Evolutionary conservation across 2,888 invertebrate genomes (phyloP), one percentile per base, ranked within the genome.

Genomic region (Drosophila ezoana): DNA sequence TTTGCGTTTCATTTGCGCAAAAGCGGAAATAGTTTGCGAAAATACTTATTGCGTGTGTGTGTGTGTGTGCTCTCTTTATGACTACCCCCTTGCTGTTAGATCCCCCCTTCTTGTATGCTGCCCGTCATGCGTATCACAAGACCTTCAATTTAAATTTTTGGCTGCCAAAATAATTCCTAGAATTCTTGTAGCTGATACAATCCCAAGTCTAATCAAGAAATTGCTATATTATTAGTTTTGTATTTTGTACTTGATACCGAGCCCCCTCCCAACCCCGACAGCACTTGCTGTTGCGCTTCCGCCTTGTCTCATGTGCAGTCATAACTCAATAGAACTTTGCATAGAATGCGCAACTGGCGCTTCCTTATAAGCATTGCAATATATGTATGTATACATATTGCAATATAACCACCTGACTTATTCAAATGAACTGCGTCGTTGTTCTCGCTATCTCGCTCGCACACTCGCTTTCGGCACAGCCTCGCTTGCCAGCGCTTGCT

Each of bases 11-110:
- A 49, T 63, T 61, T 77, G 76, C 69, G 79, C 79, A 82, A 85
- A 86, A 73, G 87, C 83, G 83, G 88, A 87, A 87, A 83, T 83
- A 87, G 81, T 87, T 77, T 58, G 84, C 70, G 71, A 74, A 71
- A 60, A 57, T 49, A 60, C 59, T 53, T 62, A 54, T 58, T 54
- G n/a, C 40, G 20, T 38, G 33, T 49, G 41, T 32, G 35, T 43
- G 38, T 11, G 1, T 52, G 3, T 49, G 44, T 28, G 44, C 43
- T 53, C 60, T 67, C 51, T 35, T 68, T 47, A 51, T 61, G 48
- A 41, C 35, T 43, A 13, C 37, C 13, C 44, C 23, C 18, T 18
- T 28, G 13, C 23, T 16, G 28, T 28, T 28, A 28, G 28, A 28
- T 28, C 9, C 32, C 18, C 53, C 32, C 33, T 10, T 45, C n/a